Conservation (phyloP, 2,888 invertebrate genomes). For the Catocala sponsa region DNA sequence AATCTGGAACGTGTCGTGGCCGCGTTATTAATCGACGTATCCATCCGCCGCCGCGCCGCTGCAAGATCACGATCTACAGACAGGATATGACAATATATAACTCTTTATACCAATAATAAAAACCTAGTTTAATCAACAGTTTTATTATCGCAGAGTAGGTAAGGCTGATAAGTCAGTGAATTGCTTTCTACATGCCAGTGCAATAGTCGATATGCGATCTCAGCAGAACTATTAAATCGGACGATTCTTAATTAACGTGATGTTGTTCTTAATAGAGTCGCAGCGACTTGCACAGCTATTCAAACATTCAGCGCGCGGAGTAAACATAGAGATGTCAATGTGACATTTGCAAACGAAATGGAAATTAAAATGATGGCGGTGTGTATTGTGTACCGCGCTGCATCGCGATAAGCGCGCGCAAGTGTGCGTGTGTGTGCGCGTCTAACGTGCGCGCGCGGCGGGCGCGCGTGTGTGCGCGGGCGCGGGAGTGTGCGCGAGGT, state of each 20-base stretch:
- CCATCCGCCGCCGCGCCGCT: slow-evolving; percentile 50
- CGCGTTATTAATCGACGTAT: slow-evolving; percentile 51
- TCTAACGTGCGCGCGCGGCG: slow-evolving; percentile 49
- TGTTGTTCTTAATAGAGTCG: slow-evolving; percentile 30
- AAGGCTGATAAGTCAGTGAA: slow-evolving; percentile 14
- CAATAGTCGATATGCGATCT: slow-evolving; percentile 7
- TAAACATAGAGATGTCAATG: slow-evolving; percentile 67
- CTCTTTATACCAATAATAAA: slow-evolving; percentile 36
- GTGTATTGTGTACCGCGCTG: slow-evolving; percentile 78
- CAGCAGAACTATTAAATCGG: slow-evolving; percentile 22
- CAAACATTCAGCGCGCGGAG: slow-evolving; percentile 53
- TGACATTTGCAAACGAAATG: slow-evolving; percentile 81
- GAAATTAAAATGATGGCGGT: slow-evolving; percentile 80
- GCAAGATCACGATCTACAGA: slow-evolving; percentile 58
- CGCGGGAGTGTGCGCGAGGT: slow-evolving; percentile 81
- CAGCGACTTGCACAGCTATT: slow-evolving; percentile 26
- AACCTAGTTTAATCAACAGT: slow-evolving; percentile 31
- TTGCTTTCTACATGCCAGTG: slow-evolving; percentile 17
- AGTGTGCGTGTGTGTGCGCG: slow-evolving; percentile 60
- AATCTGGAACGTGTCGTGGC: slow-evolving; percentile 52
- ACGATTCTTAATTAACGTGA: slow-evolving; percentile 25
- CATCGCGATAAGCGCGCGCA: slow-evolving; percentile 68
- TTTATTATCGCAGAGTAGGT: slow-evolving; percentile 17
- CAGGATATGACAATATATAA: slow-evolving; percentile 52
- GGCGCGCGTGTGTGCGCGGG: slow-evolving; percentile 55